Evolutionary conservation across 2,888 invertebrate species (phyloP), one percentile per base, ranked within the genome.

Genomic region (Protodeltote pygarga): DNA sequence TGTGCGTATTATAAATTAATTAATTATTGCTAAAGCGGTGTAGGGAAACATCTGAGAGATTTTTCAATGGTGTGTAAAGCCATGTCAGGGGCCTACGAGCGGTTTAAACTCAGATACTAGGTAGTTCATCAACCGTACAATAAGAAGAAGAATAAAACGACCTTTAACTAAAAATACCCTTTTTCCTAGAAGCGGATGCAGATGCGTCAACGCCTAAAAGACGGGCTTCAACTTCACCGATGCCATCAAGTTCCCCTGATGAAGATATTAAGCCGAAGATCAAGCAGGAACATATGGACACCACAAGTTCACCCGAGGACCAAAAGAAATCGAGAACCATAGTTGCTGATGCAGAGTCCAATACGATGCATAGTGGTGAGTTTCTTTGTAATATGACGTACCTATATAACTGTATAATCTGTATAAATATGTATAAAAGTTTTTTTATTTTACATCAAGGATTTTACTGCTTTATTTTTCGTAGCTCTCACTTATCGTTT

Each of bases 341-440:
- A 87, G 94, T 96, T 20, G 96, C 95, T 53, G 97, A 97, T 81
- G 97, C 97, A 32, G 97, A 97, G 85, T 96, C 97, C 19, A 97
- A 97, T 82, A 97, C 97, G 47, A 95, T 96, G 89, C 96, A 97
- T 87, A 97, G 97, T 91, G 97, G 97, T 97, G 86, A 95, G 95
- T 92, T 5, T 20, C 0, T 11, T 40, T 17, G 14, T 4, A 3
- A 31, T 17, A 8, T 5, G 0, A 23, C 16, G 15, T 41, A n/a
- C n/a, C n/a, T n/a, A n/a, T n/a, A n/a, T n/a, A n/a, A n/a, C n/a
- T n/a, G n/a, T n/a, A n/a, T n/a, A n/a, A n/a, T n/a, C n/a, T n/a
- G n/a, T n/a, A n/a, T n/a, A n/a, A n/a, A n/a, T n/a, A n/a, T n/a
- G n/a, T n/a, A n/a, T n/a, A n/a, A n/a, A n/a, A n/a, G n/a, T n/a